These are phyloP conservation scores for Ctenopoma multispine DNA, from an alignment of 2,797 vertebrate species.

Conservation along the genomic window DNA sequence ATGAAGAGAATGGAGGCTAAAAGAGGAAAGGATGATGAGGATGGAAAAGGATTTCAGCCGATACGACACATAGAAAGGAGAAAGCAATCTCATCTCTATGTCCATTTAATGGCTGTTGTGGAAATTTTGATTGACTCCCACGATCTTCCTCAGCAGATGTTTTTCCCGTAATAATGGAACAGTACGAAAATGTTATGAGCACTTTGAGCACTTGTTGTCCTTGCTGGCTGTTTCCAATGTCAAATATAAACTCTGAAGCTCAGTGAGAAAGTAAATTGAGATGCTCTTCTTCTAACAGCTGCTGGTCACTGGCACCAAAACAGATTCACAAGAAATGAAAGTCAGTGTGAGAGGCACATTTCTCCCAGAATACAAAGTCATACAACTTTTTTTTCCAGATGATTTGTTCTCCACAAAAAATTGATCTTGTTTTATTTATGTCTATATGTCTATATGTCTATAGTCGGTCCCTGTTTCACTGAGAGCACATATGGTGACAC, in stretches of 20 bases:
- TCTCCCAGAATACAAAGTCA: not conserved
- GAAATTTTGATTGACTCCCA: not conserved
- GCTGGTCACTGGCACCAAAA: not conserved
- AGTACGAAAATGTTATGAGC: slow-evolving; percentile 5
- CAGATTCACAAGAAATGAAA: not conserved
- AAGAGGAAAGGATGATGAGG: not conserved
- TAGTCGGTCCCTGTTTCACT: not conserved
- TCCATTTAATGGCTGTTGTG: not conserved
- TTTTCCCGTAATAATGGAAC: not conserved
- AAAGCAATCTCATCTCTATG: not conserved
- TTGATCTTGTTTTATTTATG: not conserved
- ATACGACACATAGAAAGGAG: not conserved
- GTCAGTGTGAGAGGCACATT: not conserved
- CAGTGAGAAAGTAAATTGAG: not conserved
- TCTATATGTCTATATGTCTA: not conserved
- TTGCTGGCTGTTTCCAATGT: not conserved
- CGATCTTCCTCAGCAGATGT: not conserved
- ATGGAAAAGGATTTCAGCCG: not conserved
- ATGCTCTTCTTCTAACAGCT: not conserved
- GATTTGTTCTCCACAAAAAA: not conserved
- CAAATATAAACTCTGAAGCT: not conserved
- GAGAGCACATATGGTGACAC: not conserved
- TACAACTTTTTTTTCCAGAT: not conserved
- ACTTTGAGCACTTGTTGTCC: not conserved
- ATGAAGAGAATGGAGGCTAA: slow-evolving; percentile 11